Evolutionary conservation across 2,888 invertebrate genomes (phyloP).

Genomic region (Spilosoma lubricipeda): DNA sequence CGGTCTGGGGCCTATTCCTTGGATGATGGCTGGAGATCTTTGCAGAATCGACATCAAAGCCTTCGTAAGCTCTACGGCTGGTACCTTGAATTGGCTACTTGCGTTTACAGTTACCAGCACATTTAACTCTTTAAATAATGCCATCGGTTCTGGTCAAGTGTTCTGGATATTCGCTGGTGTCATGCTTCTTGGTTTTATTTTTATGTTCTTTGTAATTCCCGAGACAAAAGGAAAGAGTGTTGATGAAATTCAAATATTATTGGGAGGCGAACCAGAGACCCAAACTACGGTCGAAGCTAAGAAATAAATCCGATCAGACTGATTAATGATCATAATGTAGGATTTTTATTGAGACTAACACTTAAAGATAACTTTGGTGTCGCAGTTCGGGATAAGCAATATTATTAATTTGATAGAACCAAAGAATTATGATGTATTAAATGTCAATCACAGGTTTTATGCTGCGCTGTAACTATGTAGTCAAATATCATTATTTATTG

Average conservation of each 20-base stretch:
- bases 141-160: constrained; percentile 87
- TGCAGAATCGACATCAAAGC: constrained; percentile 93
- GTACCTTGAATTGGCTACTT: constrained; percentile 93
- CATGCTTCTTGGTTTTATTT: constrained; percentile 88
- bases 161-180: constrained; percentile 92
- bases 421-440: constrained; percentile 63
- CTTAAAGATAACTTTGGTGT: constrained; percentile 48
- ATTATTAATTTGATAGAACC: constrained; percentile 62
- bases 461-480: constrained; percentile 44
- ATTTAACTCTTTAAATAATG: constrained; percentile 85
- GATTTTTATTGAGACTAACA: constrained; percentile 51
- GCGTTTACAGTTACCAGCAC: constrained; percentile 93
- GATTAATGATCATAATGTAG: constrained; percentile 59
- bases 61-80: constrained; percentile 91
- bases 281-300: constrained; percentile 63
- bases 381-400: constrained; percentile 56
- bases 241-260: constrained; percentile 87
- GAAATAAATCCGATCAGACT: constrained; percentile 71
- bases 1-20: constrained; percentile 95
- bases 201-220: constrained; percentile 89
- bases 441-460: constrained; percentile 35
- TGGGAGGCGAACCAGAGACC: constrained; percentile 74
- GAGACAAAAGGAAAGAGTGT: constrained; percentile 90
- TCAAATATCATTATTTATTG: constrained; percentile 39
- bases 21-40: constrained; percentile 93